phyloP scores from a whole-genome alignment of 2,113 vertebrate genomes.

The Stigmatopora nigra region DNA sequence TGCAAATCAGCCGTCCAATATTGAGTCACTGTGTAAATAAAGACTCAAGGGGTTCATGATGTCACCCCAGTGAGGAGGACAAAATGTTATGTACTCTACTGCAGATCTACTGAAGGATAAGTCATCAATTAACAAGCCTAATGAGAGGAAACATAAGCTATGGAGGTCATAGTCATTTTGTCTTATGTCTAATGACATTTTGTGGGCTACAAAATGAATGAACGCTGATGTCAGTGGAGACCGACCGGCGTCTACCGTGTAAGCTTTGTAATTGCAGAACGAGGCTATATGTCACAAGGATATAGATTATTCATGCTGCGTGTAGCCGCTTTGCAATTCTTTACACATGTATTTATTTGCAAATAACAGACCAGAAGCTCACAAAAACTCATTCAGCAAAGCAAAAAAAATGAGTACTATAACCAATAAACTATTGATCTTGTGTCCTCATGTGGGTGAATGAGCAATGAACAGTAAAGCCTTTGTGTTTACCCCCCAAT shows the following conservation, averaged over 20 bases:
- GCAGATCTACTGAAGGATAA: slow-evolving; percentile 30
- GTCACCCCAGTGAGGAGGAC: slow-evolving; percentile 24
- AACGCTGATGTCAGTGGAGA: slow-evolving; percentile 20
- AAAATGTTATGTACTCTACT: slow-evolving; percentile 14
- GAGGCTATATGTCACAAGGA: slow-evolving; percentile 29
- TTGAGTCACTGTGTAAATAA: slow-evolving; percentile 60
- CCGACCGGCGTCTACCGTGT: slow-evolving; percentile 9
- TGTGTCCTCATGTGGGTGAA: slow-evolving; percentile 36
- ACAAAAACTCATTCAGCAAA: slow-evolving; percentile 56
- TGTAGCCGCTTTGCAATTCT: slow-evolving; percentile 14
- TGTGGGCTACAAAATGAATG: slow-evolving; percentile 23
- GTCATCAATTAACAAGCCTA: slow-evolving; percentile 35
- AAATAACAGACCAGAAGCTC: slow-evolving; percentile 21
- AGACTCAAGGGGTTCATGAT: slow-evolving; percentile 40
- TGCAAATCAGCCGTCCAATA: slow-evolving; percentile 50
- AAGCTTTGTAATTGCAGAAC: slow-evolving; percentile 24
- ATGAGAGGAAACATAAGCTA: slow-evolving; percentile 34
- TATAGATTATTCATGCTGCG: slow-evolving; percentile 27
- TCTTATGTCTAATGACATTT: slow-evolving; percentile 17
- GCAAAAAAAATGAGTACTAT: slow-evolving; percentile 56
- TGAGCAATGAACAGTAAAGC: slow-evolving; percentile 48
- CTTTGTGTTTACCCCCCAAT: slow-evolving; percentile 49
- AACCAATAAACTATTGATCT: slow-evolving; percentile 64
- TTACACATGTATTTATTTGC: slow-evolving; percentile 9
- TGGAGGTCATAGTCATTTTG: slow-evolving; percentile 23